Base-by-base conservation (phyloP, 2,797 vertebrate species). In the Pempheris klunzingeri region DNA sequence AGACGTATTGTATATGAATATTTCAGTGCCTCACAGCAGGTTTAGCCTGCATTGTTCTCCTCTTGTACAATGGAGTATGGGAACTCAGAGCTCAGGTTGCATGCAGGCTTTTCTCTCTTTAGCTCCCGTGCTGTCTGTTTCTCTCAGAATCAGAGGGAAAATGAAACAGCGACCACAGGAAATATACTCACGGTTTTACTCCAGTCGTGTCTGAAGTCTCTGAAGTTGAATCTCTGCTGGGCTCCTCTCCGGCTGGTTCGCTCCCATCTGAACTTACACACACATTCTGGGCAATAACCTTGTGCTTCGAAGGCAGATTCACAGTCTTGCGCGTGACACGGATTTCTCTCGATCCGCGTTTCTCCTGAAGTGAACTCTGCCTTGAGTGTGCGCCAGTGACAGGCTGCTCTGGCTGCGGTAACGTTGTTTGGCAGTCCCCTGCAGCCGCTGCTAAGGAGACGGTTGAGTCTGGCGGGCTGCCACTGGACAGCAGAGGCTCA, bases 11-110 rank as follows among this genome's bases (percentile, higher is more conserved):
- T 67, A 32, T 13, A 81, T 91, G 26, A 93, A 93, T 91, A 90
- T 93, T 93, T 93, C 71, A 91, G 87, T 69, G 59, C 67, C 55
- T 77, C 71, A 17, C 38, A 61, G 52, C 36, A 44, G 41, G 62
- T 61, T 79, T 22, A 64, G 76, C 60, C 59, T 69, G 62, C 66
- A 90, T 93, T 94, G 91, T 94, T 90, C 76, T 74, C 50, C 47
- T 62, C 71, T 70, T 43, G 69, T 63, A 91, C 81, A 93, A 90
- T 89, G 81, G 78, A 69, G 72, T 86, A 87, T 91, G 90, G 88
- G 92, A 94, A 93, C 88, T 58, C 54, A 47, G 64, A 88, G 91
- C 87, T 95, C 93, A 87, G 86, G 93, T 95, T 95, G 87, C 94
- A 88, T 44, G 8, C 59, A 69, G 43, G 54, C 73, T 74, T 71